Percentiles rank a stretch among this genome's conserved stretches.
phyloP scores from a whole-genome alignment of 1,140 invertebrate species.

The Ceratosolen solmsi region DNA sequence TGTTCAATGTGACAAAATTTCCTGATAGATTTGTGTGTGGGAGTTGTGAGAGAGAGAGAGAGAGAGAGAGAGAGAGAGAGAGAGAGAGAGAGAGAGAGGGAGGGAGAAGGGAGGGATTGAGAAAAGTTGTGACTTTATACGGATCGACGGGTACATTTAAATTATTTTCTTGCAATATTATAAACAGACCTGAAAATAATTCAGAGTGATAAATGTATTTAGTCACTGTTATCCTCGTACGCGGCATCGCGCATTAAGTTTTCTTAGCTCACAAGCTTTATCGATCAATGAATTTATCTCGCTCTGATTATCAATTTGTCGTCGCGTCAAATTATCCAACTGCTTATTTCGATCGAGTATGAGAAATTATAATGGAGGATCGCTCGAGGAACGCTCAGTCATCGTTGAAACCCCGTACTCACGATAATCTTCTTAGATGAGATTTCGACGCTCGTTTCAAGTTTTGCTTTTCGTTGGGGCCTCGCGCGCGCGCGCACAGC shows the following conservation, averaged over 20 bases:
- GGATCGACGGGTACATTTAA: too few species aligned
- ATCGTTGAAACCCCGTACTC: conserved; percentile 40
- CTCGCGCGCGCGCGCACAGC: neutral
- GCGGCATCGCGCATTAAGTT: neutral
- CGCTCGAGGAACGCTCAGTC: conserved; percentile 26
- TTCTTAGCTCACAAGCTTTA: neutral
- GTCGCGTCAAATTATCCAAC: conserved; percentile 44
- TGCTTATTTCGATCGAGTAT: conserved; percentile 34
- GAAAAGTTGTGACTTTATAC: conserved; percentile 43
- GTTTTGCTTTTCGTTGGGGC: neutral
- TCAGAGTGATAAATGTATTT: conserved; percentile 32
- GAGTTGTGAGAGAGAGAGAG: too few species aligned
- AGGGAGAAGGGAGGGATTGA: neutral
- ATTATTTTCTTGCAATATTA: conserved; percentile 28
- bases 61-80: too few species aligned
- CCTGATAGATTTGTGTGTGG: too few species aligned
- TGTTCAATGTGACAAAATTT: too few species aligned
- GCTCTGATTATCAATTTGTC: conserved; percentile 50
- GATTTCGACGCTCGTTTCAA: conserved; percentile 37
- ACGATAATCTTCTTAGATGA: conserved; percentile 45
- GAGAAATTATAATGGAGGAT: conserved; percentile 12
- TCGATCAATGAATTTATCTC: conserved; percentile 43
- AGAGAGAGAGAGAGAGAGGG: too few species aligned
- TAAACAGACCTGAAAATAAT: conserved; percentile 30
- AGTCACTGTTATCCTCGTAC: neutral